Conservation (phyloP, 64 coral and sea anemone genomes). For the Actinia tenebrosa region DNA sequence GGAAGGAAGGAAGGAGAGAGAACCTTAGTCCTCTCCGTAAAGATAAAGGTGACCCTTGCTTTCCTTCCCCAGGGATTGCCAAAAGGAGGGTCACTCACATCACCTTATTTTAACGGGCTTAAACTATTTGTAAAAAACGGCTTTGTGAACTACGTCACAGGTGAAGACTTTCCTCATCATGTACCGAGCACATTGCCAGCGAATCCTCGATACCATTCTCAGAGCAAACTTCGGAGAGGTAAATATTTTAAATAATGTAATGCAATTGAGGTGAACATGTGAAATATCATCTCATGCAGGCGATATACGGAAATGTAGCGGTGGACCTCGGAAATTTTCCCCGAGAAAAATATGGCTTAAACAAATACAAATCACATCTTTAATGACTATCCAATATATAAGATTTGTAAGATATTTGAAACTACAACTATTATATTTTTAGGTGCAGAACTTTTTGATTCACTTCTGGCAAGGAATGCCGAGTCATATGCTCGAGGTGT, state of each 20-base stretch:
- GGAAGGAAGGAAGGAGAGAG: too few relatives aligned
- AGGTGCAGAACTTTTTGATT: slow-evolving; percentile 98
- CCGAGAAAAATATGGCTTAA: too few relatives aligned
- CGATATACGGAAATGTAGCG: too few relatives aligned
- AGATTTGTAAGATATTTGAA: not conserved
- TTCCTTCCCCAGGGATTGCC: too few relatives aligned
- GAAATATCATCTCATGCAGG: too few relatives aligned
- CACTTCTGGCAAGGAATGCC: slow-evolving; percentile 99
- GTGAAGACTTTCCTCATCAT: slow-evolving; percentile 98
- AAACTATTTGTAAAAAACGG: not conserved
- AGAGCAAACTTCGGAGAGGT: slow-evolving; percentile 99
- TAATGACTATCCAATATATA: not conserved
- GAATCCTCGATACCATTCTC: slow-evolving; percentile 90
- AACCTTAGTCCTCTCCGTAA: too few relatives aligned
- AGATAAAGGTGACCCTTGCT: too few relatives aligned
- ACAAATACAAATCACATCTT: too few relatives aligned
- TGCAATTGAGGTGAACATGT: too few relatives aligned
- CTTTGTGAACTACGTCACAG: slow-evolving; percentile 30
- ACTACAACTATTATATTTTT: not conserved
- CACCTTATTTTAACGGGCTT: too few relatives aligned
- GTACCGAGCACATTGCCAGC: slow-evolving; percentile 96
- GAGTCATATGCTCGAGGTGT: slow-evolving; percentile 79
- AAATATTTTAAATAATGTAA: not conserved
- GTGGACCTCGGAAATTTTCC: not conserved
- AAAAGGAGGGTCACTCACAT: too few relatives aligned